Base-by-base conservation (phyloP, 1,140 invertebrate genomes). In the Polypedilum pembai region DNA sequence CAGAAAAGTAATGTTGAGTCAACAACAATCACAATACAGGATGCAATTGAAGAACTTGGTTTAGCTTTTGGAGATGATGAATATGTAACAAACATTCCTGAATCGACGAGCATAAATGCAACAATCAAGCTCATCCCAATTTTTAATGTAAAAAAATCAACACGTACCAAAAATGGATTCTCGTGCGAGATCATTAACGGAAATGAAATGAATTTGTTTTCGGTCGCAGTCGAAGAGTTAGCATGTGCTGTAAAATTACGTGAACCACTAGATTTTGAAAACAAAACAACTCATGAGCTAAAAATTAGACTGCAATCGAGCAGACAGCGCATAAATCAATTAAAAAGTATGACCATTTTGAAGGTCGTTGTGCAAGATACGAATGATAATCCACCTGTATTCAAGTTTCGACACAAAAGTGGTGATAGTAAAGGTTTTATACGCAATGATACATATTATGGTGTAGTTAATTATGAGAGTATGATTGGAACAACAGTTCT, bases 51-150 rank as follows among this genome's bases (percentile, higher is more conserved):
- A 88, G 91, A 77, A 77, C 86, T 92, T 3, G 91, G 91, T 5
- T 80, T 94, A 21, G 89, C 90, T 15, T 96, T 96, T 69, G 89
- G 91, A 1, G 93, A 95, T 79, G 90, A 90, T 72, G 87, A 88
- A 7, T 94, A 94, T 78, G 92, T 89, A 8, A 88, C 93, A 3
- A 90, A 93, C 74, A 84, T 95, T 0, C 87, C 89, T 0, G 94
- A 96, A 81, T 91, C 80, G 0, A 78, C 79, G 0, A 76, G 77
- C 8, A 75, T 78, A 0, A 82, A 82, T 20, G 80, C 79, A 41
- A 81, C 77, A 1, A 76, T 82, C 15, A 82, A 82, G 74, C 73
- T 81, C 0, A 76, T 82, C 4, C 81, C 82, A 72, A 80, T 82
- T n/a, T 78, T 82, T n/a, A 82, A 82, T 41, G 78, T 80, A 0